A percentile compares a stretch with the other conserved stretches of the same genome.
Evolutionary conservation across 2,888 invertebrate genomes (phyloP).

Genomic region (Caenorhabditis plicata): DNA sequence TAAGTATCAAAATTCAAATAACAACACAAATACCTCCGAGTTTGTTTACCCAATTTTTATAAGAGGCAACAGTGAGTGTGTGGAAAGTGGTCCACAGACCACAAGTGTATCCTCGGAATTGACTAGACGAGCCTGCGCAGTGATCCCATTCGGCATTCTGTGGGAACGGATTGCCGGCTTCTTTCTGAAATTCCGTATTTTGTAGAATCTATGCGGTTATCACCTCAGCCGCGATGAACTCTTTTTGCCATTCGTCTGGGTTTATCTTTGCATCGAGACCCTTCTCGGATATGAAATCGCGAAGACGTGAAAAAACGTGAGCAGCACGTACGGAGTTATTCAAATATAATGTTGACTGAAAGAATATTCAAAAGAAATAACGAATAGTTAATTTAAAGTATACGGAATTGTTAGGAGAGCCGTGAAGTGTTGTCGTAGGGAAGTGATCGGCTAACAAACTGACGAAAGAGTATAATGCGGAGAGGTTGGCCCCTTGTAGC

Average conservation of each 20-base stretch:
- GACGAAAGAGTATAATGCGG: conserved; percentile 59
- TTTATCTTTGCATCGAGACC: conserved; percentile 43
- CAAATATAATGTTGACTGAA: conserved; percentile 35
- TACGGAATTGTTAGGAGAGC: conserved; percentile 20
- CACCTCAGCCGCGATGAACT: conserved; percentile 58
- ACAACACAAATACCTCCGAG: conserved; percentile 8
- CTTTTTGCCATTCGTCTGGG: conserved; percentile 57
- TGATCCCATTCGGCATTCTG: conserved; percentile 61
- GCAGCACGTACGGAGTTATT: conserved; percentile 46
- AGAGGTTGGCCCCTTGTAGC: conserved; percentile 57
- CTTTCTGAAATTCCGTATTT: too few relatives aligned
- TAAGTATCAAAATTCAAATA: background rate
- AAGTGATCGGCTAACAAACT: conserved; percentile 53
- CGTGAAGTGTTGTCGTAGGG: conserved; percentile 36
- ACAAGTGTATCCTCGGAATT: conserved; percentile 80
- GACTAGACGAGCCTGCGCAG: conserved; percentile 48
- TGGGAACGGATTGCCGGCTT: conserved; percentile 60
- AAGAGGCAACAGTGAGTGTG: conserved; percentile 80
- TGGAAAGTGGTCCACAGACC: conserved; percentile 94
- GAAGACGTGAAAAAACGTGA: conserved; percentile 40
- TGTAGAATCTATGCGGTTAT: too few relatives aligned
- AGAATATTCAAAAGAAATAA: background rate
- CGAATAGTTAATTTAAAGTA: background rate
- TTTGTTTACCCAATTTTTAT: conserved; percentile 51
- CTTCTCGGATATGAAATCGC: conserved; percentile 53